Conservation (phyloP, 2,888 invertebrate species). For the Oasisia sp. region DNA sequence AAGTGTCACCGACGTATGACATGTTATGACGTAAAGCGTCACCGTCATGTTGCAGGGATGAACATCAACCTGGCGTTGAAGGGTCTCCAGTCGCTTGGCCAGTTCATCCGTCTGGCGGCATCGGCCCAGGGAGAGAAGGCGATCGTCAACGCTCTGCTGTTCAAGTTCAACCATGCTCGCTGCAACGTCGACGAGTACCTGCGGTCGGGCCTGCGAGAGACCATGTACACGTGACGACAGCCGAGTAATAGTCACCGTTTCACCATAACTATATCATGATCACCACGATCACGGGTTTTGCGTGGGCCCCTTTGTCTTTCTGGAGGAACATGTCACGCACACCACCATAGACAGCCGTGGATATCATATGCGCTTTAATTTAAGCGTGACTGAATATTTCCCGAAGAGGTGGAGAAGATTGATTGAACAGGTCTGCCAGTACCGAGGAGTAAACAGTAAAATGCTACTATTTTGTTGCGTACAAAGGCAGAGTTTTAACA, state of each 20-base stretch:
- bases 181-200: conserved; percentile 52
- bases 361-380: too few species aligned
- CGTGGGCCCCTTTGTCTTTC: background rate
- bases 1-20: background rate
- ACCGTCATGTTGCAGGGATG: conserved; percentile 49
- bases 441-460: too few species aligned
- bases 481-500: too few species aligned
- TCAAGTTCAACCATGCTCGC: conserved; percentile 54
- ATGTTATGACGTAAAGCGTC: background rate
- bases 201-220: conserved; percentile 52
- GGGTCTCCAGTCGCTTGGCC: conserved; percentile 51
- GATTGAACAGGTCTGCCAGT: too few species aligned
- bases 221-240: conserved; percentile 47
- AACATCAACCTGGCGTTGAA: conserved; percentile 60
- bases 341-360: background rate
- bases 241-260: background rate
- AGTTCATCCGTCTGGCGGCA: conserved; percentile 52
- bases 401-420: too few species aligned
- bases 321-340: background rate
- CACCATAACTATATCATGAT: background rate
- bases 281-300: background rate
- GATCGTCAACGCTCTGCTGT: conserved; percentile 52
- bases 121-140: conserved; percentile 54
- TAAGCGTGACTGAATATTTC: too few species aligned
- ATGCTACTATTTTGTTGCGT: too few species aligned